Percentiles rank a stretch among this genome's conserved stretches.
Conservation (phyloP, 2,113 vertebrate genomes). For the Morone saxatilis region DNA sequence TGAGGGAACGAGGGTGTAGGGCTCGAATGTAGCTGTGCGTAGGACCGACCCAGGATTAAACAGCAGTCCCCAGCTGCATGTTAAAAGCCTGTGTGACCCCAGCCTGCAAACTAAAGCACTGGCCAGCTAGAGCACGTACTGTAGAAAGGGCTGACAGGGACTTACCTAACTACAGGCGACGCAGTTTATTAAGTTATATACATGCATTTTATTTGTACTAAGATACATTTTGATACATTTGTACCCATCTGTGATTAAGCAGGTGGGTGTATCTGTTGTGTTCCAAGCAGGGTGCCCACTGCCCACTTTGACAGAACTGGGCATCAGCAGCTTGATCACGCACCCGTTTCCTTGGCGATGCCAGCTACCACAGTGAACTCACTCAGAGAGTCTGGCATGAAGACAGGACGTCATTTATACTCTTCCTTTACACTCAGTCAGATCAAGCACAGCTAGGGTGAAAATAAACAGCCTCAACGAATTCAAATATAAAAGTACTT, state of each 20-base stretch:
- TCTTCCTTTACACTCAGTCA: conserved; percentile 33
- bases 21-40: background rate
- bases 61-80: conserved; percentile 17
- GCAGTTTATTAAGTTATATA: too few species aligned
- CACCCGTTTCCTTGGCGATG: conserved; percentile 74
- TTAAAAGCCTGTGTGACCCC: conserved; percentile 12
- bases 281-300: conserved; percentile 46
- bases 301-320: conserved; percentile 60
- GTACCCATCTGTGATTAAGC: conserved; percentile 9
- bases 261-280: conserved; percentile 19
- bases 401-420: conserved; percentile 59
- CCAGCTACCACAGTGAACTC: conserved; percentile 55
- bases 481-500: conserved; percentile 7
- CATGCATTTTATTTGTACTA: background rate
- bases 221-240: conserved; percentile 5
- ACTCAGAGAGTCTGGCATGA: conserved; percentile 64
- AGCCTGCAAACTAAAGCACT: background rate
- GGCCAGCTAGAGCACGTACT: conserved; percentile 26
- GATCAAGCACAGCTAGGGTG: conserved; percentile 21
- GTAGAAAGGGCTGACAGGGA: background rate
- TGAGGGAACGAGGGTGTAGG: background rate
- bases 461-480: conserved; percentile 34
- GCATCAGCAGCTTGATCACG: conserved; percentile 78
- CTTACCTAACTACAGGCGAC: conserved; percentile 6
- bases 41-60: background rate